These are phyloP conservation scores for Meghimatium bilineatum DNA, from an alignment of 2,888 invertebrate species.

Conservation along the genomic window DNA sequence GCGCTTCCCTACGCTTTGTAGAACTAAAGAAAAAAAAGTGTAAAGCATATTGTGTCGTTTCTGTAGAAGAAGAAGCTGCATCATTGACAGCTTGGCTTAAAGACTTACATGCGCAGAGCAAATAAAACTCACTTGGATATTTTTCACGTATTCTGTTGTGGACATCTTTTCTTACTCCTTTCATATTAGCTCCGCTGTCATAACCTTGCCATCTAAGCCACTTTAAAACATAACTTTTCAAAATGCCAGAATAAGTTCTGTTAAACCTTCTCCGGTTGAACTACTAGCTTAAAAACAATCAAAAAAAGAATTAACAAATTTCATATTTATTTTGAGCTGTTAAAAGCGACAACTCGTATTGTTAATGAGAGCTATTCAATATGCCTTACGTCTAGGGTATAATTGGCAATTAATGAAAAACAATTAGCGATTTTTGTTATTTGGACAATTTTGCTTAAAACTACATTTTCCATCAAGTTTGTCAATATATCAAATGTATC, in stretches of 20 bases:
- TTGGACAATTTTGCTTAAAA: too few species aligned
- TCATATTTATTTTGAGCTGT: neutral
- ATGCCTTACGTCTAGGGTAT: too few species aligned
- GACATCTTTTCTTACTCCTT: neutral
- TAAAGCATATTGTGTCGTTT: neutral
- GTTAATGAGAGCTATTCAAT: too few species aligned
- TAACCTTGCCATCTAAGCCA: neutral
- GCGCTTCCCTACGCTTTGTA: neutral
- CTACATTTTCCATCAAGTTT: too few species aligned
- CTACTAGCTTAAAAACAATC: neutral
- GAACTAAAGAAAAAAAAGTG: neutral
- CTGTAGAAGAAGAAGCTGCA: neutral
- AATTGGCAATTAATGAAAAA: too few species aligned
- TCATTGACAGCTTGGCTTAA: neutral
- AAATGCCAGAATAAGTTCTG: neutral
- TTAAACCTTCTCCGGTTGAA: neutral
- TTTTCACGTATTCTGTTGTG: neutral
- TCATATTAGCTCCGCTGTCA: neutral
- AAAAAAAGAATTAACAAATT: neutral
- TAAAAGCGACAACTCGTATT: neutral
- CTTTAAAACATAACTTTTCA: slow-evolving; percentile 3
- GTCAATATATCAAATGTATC: too few species aligned
- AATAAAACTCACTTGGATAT: neutral
- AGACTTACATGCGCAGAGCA: slow-evolving; percentile 9
- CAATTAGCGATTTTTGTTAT: too few species aligned